phyloP scores from a whole-genome alignment of 1,140 invertebrate species.

The Arion vulgaris region DNA sequence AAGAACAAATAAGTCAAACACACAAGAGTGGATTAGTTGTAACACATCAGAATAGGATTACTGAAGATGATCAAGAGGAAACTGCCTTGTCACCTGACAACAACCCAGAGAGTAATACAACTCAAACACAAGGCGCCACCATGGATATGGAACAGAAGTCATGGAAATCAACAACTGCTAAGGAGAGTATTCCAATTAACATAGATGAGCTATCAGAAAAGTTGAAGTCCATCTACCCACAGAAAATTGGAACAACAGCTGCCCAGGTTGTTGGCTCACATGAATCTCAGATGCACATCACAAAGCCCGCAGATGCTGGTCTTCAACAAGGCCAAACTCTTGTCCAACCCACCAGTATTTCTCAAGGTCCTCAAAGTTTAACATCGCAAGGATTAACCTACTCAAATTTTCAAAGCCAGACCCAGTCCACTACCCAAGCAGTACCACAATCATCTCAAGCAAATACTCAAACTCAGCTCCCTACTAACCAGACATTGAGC shows the following conservation, averaged over 20 bases:
- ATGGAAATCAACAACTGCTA: slow-evolving; percentile 37
- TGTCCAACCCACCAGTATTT: background rate
- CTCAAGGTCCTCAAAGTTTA: background rate
- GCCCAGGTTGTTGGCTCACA: background rate
- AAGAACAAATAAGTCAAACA: background rate
- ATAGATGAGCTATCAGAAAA: slow-evolving; percentile 39
- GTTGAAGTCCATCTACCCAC: slow-evolving; percentile 36
- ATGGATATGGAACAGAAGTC: slow-evolving; percentile 33
- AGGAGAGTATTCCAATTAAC: slow-evolving; percentile 35
- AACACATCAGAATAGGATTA: slow-evolving; percentile 38
- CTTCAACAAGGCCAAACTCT: background rate
- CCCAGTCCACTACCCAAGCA: background rate
- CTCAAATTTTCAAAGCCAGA: background rate
- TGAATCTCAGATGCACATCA: background rate
- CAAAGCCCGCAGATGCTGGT: background rate
- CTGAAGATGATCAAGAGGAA: slow-evolving; percentile 63
- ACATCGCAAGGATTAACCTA: background rate
- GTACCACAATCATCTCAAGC: background rate
- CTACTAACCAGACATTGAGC: background rate
- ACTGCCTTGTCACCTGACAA: slow-evolving; percentile 47
- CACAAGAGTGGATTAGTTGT: slow-evolving; percentile 25
- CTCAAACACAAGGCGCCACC: background rate
- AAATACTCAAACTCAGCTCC: background rate
- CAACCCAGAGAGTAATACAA: slow-evolving; percentile 21
- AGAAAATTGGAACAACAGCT: background rate